Evolutionary conservation across 2,888 invertebrate genomes (phyloP), one percentile per base, ranked within the genome.

Genomic region (Drosophila mayaguana): DNA sequence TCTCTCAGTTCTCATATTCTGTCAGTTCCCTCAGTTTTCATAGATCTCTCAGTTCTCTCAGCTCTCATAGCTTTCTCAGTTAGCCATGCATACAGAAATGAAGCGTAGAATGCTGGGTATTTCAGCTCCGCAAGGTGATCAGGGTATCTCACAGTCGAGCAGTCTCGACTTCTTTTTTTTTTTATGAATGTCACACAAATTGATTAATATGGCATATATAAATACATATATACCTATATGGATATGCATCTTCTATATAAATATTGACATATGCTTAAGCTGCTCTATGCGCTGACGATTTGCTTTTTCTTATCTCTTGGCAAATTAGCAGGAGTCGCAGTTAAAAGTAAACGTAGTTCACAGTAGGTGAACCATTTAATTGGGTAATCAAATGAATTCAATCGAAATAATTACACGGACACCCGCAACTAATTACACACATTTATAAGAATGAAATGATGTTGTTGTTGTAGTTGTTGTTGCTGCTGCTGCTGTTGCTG

Each of bases 381-480:
- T 42, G 55, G 55, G 50, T 56, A 69, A 78, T 77, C 75, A 74
- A 65, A 63, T 53, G 63, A 55, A 63, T 69, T 65, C 69, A 76
- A 69, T 78, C 53, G 78, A 36, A 73, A 78, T 72, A 64, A 78
- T 69, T 74, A 45, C 65, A 50, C 64, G 55, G 36, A 68, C 71
- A 70, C 71, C 60, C 62, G 45, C 55, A 69, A 68, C 69, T 77
- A 78, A 77, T 78, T 69, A 65, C 65, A 79, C 79, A 65, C 74
- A 78, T 76, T 78, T 73, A 62, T 59, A 68, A 64, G 56, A 60
- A 78, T 63, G 55, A 46, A 28, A 11, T 50, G 36, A 14, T 32
- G 42, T 9, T 53, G 50, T 38, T 38, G 42, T n/a, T 66, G 34
- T 9, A 48, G 34, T 6, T 56, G 48, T 36, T 42, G 36, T 16